Conservation (phyloP, 2,113 vertebrate genomes). For the Sprattus sprattus region DNA sequence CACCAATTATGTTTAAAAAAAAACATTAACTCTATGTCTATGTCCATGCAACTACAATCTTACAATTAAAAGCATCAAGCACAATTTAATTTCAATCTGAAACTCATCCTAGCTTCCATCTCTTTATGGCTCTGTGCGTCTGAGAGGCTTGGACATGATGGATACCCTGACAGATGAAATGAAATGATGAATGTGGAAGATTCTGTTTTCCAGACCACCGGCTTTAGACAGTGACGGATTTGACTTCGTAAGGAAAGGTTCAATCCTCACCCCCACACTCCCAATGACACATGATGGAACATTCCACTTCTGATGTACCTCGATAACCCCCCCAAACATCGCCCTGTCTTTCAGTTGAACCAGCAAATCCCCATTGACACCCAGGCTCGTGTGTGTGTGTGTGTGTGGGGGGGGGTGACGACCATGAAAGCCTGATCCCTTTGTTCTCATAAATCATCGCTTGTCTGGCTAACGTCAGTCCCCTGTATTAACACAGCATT, state of each 20-base stretch:
- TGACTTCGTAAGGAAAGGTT: constrained; percentile 7
- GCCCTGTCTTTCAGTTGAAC: background rate
- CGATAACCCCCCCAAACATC: background rate
- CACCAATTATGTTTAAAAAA: background rate
- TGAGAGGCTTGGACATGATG: background rate
- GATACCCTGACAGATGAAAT: background rate
- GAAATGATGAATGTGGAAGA: constrained; percentile 2
- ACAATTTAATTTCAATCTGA: background rate
- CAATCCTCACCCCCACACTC: background rate
- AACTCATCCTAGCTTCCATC: background rate
- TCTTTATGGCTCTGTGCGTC: background rate
- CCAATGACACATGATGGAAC: background rate
- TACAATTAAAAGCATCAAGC: background rate
- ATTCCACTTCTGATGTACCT: background rate
- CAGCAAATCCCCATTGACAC: constrained; percentile 37
- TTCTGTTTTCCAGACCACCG: constrained; percentile 2
- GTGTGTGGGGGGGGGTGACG: background rate
- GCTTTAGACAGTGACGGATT: background rate
- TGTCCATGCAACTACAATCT: background rate
- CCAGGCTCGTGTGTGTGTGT: too few relatives aligned
- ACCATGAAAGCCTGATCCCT: background rate
- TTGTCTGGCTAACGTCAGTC: constrained; percentile 18
- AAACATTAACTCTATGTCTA: background rate
- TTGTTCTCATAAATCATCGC: constrained; percentile 51
- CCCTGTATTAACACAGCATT: constrained; percentile 14